Base-by-base conservation (phyloP, 2,113 vertebrate species). In the Sander vitreus region DNA sequence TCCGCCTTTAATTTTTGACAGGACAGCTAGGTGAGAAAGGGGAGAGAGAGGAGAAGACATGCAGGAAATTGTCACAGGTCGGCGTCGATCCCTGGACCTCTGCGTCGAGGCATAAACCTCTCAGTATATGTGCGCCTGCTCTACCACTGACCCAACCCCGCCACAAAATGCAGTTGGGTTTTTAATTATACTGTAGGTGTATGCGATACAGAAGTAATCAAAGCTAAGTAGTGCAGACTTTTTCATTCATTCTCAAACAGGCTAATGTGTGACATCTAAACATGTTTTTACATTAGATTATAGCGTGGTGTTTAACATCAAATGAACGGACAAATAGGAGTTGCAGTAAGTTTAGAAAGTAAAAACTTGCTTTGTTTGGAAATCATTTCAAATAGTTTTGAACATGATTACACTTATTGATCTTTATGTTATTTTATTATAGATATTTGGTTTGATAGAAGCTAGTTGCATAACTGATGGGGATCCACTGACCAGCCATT, bases 401-500 rank as follows among this genome's bases (percentile, higher is more conserved):
- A 27, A 33, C 19, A 27, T 19, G 6, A 54, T 71, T 15, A 58
- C 9, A 76, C 1, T 10, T 45, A 21, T 43, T 69, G 4, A 50
- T 2, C 60, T 58, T 57, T 39, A 66, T 43, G 27, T 65, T 18
- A 30, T 47, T 77, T 54, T 36, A 5, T 6, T n/a, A 12, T 19
- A 57, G 7, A 21, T 18, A 4, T 11, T 43, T 33, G 47, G 33
- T 78, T 73, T 71, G 30, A 81, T 83, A 59, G 19, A 80, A 79
- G n/a, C 55, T 55, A 67, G 19, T 63, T 54, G 7, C 16, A 23
- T 55, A 18, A 59, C 51, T 62, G 58, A 47, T 70, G 30, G 18
- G 43, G 6, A 72, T 84, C 33, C 18, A 70, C 67, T 47, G 10
- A 54, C 21, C 72, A 50, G 62, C 72, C 71, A 51, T 90, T 64